phyloP scores from a whole-genome alignment of 2,113 vertebrate species.

The Malurus elegans region DNA sequence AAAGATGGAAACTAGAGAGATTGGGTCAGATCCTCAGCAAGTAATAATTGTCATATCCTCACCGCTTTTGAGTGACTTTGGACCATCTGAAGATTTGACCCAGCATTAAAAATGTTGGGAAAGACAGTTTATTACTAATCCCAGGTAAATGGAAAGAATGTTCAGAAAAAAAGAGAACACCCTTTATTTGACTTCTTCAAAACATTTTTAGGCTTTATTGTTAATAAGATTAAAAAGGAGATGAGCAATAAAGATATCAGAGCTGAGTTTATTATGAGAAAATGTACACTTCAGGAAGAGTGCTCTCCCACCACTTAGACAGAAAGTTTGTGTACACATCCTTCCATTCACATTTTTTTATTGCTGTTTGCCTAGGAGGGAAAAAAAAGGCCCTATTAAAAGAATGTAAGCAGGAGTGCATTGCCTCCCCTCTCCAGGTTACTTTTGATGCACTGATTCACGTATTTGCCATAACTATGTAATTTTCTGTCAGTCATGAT shows the following conservation, averaged over 20 bases:
- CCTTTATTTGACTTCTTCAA: conserved; percentile 68
- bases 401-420: conserved; percentile 67
- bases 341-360: conserved; percentile 80
- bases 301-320: conserved; percentile 75
- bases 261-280: conserved; percentile 75
- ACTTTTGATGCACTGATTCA: conserved; percentile 30
- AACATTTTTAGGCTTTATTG: conserved; percentile 72
- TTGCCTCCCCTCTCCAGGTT: conserved; percentile 35
- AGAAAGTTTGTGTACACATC: conserved; percentile 75
- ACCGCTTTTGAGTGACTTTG: neutral
- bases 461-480: conserved; percentile 7
- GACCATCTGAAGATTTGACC: neutral
- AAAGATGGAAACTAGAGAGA: neutral
- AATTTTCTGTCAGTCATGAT: conserved; percentile 51
- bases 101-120: neutral
- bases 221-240: conserved; percentile 79
- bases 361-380: conserved; percentile 78
- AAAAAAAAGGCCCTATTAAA: conserved; percentile 65
- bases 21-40: neutral
- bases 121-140: conserved; percentile 54
- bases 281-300: conserved; percentile 71
- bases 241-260: conserved; percentile 80
- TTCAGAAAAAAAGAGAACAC: conserved; percentile 47
- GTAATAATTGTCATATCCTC: neutral
- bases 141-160: conserved; percentile 64